Percentiles rank a stretch among this genome's conserved stretches.
Conservation (phyloP, 2,797 vertebrate species). For the Petrocephalus schoutedeni region DNA sequence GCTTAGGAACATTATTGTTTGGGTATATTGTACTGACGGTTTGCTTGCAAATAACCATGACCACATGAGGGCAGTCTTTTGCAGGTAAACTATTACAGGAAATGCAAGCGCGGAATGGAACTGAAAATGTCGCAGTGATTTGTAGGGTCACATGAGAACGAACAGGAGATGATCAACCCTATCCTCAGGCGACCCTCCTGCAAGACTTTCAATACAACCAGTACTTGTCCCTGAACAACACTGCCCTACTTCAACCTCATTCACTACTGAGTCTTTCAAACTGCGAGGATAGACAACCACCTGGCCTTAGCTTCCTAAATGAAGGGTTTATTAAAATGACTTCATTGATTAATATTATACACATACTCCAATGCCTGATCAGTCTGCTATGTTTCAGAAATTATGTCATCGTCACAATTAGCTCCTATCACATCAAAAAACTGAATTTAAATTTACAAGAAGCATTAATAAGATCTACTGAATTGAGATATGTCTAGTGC, state of each 20-base stretch:
- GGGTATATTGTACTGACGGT: not conserved
- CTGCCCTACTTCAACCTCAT: not conserved
- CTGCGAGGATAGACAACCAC: not conserved
- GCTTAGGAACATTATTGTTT: conserved; percentile 1
- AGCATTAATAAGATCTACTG: not conserved
- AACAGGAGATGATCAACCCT: not conserved
- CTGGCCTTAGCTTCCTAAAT: not conserved
- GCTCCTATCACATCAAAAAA: not conserved
- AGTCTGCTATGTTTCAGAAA: not conserved
- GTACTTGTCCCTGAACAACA: not conserved
- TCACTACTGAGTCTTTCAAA: not conserved
- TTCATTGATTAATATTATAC: not conserved
- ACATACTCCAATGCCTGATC: not conserved
- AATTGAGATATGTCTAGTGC: not conserved
- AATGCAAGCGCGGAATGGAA: not conserved
- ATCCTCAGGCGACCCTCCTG: not conserved
- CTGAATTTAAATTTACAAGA: not conserved
- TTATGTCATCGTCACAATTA: not conserved
- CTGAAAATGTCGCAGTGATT: not conserved
- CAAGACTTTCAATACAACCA: not conserved
- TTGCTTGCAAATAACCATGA: not conserved
- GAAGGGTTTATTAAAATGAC: not conserved
- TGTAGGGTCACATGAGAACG: not conserved
- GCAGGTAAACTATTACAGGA: not conserved
- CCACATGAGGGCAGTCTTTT: not conserved